Conservation (phyloP, 2,888 invertebrate species). For the Melikaiella ostensackeni region DNA sequence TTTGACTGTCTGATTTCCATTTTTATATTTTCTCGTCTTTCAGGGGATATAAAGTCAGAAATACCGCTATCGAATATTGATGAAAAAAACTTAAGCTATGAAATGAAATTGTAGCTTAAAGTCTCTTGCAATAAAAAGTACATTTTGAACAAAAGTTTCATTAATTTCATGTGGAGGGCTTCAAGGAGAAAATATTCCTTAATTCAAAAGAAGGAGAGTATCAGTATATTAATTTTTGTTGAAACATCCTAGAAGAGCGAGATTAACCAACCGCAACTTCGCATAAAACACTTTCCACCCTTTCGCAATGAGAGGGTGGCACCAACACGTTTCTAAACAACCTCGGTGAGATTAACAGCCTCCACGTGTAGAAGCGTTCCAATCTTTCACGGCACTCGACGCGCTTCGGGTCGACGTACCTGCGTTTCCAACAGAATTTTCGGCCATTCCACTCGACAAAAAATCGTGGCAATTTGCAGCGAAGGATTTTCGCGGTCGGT, state of each 20-base stretch:
- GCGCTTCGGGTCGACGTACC: constrained; percentile 1
- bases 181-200: neutral
- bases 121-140: neutral
- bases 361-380: constrained; percentile 11
- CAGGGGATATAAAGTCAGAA: too few relatives aligned
- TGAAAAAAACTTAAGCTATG: too few relatives aligned
- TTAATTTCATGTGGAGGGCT: neutral
- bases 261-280: neutral
- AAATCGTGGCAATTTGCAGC: constrained; percentile 21
- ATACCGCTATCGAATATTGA: too few relatives aligned
- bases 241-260: neutral
- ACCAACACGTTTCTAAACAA: constrained; percentile 24
- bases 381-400: constrained; percentile 28
- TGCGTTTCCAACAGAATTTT: neutral
- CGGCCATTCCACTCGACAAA: constrained; percentile 15
- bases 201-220: neutral
- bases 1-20: neutral
- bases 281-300: constrained; percentile 5
- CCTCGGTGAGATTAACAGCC: constrained; percentile 15
- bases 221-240: neutral
- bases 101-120: neutral
- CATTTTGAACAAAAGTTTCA: neutral
- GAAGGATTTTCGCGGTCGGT: constrained; percentile 13
- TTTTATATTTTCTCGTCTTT: neutral
- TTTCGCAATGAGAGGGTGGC: neutral